phyloP scores from a whole-genome alignment of 2,113 vertebrate species.

The Trinectes maculatus region DNA sequence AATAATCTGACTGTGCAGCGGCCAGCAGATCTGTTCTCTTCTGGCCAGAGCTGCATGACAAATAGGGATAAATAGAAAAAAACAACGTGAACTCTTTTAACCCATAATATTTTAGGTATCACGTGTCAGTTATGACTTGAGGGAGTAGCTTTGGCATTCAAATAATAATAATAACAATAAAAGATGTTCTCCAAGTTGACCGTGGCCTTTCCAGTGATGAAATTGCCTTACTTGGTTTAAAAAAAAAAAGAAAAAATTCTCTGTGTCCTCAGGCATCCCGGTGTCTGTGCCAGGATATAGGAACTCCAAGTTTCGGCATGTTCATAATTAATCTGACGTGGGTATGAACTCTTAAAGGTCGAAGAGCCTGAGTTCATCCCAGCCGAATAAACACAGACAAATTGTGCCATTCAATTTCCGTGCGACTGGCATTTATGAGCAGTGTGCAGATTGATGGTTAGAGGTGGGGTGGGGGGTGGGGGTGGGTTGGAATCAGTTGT shows the following conservation, averaged over 20 bases:
- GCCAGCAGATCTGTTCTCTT: not conserved
- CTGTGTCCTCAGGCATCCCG: conserved; percentile 18
- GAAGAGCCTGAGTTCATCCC: conserved; percentile 41
- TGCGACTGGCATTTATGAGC: conserved; percentile 68
- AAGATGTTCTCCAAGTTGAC: conserved; percentile 32
- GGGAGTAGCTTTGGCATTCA: conserved; percentile 15
- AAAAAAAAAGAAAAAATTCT: not conserved
- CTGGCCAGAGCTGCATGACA: not conserved
- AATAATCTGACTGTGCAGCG: not conserved
- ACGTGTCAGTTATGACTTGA: no score
- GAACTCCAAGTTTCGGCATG: conserved; percentile 32
- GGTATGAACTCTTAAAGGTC: conserved; percentile 58
- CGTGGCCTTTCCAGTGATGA: conserved; percentile 12
- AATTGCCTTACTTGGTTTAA: not conserved
- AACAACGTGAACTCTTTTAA: no score
- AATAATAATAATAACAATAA: conserved; percentile 41
- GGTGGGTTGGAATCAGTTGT: no score
- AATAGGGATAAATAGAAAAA: no score
- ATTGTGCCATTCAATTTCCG: conserved; percentile 67
- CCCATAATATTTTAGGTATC: no score
- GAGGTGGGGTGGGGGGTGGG: no score
- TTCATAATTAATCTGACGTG: conserved; percentile 53
- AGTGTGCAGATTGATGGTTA: conserved; percentile 56
- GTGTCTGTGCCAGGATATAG: not conserved
- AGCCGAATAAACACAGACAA: conserved; percentile 71